phyloP scores from a whole-genome alignment of 2,113 vertebrate species.

The Petaurus breviceps region DNA sequence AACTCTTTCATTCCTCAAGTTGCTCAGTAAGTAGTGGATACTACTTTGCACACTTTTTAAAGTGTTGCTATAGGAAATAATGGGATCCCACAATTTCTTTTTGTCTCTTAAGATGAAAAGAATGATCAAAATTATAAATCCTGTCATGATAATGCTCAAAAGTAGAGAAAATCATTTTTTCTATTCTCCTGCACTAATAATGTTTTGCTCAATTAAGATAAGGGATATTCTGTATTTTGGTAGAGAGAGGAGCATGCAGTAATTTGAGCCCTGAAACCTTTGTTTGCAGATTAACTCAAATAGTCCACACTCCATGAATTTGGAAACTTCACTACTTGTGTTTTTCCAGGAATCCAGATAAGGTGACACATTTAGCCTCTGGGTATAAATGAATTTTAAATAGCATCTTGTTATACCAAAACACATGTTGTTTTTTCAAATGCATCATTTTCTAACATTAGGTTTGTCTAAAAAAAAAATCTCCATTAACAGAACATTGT shows the following conservation, averaged over 20 bases:
- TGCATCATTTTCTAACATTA: neutral
- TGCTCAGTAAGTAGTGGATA: neutral
- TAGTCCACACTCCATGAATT: neutral
- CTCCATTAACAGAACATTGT: neutral
- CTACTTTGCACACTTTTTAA: neutral
- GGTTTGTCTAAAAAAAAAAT: neutral
- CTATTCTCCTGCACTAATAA: neutral
- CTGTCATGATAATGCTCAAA: neutral
- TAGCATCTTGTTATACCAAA: conserved; percentile 17
- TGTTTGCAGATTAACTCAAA: conserved; percentile 7
- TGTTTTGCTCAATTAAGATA: neutral
- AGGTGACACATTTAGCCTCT: neutral
- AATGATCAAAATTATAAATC: neutral
- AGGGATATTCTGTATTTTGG: neutral
- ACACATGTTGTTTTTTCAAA: neutral
- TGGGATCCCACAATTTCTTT: neutral
- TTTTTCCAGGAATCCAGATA: conserved; percentile 3
- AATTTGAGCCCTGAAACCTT: neutral
- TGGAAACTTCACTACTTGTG: neutral
- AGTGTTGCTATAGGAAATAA: neutral
- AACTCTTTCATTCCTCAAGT: neutral
- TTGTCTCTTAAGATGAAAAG: neutral
- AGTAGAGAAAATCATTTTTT: neutral
- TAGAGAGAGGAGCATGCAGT: neutral
- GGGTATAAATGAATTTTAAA: neutral